phyloP scores from a whole-genome alignment of 2,797 vertebrate species.

The Crenichthys baileyi region DNA sequence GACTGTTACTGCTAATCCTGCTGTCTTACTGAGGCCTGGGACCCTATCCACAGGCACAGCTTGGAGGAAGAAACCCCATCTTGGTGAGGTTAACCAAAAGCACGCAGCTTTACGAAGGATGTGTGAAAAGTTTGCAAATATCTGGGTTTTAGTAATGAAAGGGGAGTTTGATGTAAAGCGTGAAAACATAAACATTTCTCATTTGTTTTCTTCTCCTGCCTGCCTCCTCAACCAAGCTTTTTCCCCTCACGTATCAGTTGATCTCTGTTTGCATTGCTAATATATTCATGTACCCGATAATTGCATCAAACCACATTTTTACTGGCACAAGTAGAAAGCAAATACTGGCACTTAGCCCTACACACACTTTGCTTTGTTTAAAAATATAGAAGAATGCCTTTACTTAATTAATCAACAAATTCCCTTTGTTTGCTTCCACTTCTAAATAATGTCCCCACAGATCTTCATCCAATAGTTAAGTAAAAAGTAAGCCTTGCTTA shows the following conservation, averaged over 20 bases:
- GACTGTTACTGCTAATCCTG: constrained; percentile 59
- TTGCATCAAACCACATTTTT: constrained; percentile 50
- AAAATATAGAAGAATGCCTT: constrained; percentile 35
- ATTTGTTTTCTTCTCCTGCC: constrained; percentile 38
- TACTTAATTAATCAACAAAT: constrained; percentile 55
- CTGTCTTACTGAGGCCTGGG: constrained; percentile 46
- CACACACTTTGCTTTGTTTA: constrained; percentile 52
- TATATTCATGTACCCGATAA: constrained; percentile 43
- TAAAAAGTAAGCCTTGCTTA: constrained; percentile 5
- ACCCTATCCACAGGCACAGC: constrained; percentile 46
- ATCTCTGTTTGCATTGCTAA: constrained; percentile 41
- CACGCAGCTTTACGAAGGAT: constrained; percentile 54
- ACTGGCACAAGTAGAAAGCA: constrained; percentile 58
- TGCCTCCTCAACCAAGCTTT: constrained; percentile 7
- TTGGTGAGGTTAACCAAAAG: constrained; percentile 48
- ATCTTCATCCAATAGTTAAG: constrained; percentile 43
- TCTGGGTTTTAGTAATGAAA: constrained; percentile 51
- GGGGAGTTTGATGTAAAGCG: constrained; percentile 52
- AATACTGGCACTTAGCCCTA: constrained; percentile 35
- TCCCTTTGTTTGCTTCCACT: constrained; percentile 26
- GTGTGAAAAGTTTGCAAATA: constrained; percentile 61
- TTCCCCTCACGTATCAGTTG: constrained; percentile 20
- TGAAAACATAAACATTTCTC: constrained; percentile 47
- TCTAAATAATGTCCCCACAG: constrained; percentile 29
- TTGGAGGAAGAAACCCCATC: constrained; percentile 54